Percentiles rank a stretch among this genome's conserved stretches.
These are phyloP conservation scores for Orthonyx spaldingii DNA, from an alignment of 2,113 vertebrate species.

Conservation along the genomic window DNA sequence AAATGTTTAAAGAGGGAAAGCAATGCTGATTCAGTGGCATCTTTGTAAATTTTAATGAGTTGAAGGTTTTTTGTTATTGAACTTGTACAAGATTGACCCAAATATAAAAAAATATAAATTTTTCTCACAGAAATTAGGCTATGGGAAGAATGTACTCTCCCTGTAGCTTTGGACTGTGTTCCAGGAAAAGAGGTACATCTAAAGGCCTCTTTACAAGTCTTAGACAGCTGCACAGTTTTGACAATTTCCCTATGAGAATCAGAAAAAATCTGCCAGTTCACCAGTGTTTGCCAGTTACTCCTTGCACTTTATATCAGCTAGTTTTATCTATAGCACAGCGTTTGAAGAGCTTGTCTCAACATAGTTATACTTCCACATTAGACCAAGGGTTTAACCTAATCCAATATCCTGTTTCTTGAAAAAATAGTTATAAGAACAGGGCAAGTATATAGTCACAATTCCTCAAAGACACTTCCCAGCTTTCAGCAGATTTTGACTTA, in stretches of 20 bases:
- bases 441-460: not conserved
- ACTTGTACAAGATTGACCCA: not conserved
- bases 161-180: not conserved
- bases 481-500: not conserved
- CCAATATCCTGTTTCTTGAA: not conserved
- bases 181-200: not conserved
- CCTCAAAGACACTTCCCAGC: not conserved
- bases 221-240: not conserved
- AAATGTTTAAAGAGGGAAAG: not conserved
- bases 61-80: not conserved
- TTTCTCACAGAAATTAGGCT: not conserved
- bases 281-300: not conserved
- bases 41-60: not conserved
- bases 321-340: not conserved
- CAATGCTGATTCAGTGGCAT: not conserved
- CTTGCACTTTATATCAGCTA: not conserved
- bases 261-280: not conserved
- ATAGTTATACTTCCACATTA: not conserved
- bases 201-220: not conserved
- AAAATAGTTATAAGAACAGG: not conserved
- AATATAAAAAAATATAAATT: not conserved
- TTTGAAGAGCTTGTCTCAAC: not conserved
- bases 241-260: not conserved
- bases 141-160: not conserved
- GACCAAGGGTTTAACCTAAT: not conserved